Evolutionary conservation across 2,797 vertebrate species (phyloP), one percentile per base, ranked within the genome.

Genomic region (Coregonus ussuriensis): DNA sequence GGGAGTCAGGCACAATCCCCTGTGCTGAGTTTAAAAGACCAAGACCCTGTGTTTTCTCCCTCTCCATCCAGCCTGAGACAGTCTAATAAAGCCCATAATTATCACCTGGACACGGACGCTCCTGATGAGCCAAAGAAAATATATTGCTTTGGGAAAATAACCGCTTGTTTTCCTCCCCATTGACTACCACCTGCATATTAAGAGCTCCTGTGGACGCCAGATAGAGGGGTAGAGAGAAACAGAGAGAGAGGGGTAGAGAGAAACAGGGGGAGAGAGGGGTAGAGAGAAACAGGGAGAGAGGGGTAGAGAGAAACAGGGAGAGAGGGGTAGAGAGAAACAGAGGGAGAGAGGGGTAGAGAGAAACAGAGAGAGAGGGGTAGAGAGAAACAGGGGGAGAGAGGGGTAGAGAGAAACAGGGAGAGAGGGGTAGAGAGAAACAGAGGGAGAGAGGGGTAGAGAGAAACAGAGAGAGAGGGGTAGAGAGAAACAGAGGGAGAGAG

Each of bases 81-180:
- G 81, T 75, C 83, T 89, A 91, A 90, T 90, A 89, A 89, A 90
- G 84, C 68, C 78, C 63, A 84, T 90, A 91, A 91, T 91, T 91
- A 91, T 89, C 85, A 90, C 84, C 84, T 89, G 84, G 86, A 91
- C 89, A 80, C 75, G n/a, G 71, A 51, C 37, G 78, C 72, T 74
- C 31, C 73, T 68, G 79, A 84, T 83, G 75, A 81, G 84, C 79
- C 73, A 71, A 87, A 67, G 72, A 74, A 83, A 47, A 47, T 75
- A 82, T 79, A 85, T 83, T 89, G 85, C 75, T 77, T 87, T 84
- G 79, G 82, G 84, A 88, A 84, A 85, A 82, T 80, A 83, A 83
- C 59, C 41, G 72, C 68, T 83, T 84, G 80, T 88, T 90, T 88
- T 86, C 78, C 77, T 85, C 83, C 74, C 80, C 75, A 56, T 82